Base-by-base conservation (phyloP, 92 coral and sea anemone genomes). In the Meandrina meandrites region DNA sequence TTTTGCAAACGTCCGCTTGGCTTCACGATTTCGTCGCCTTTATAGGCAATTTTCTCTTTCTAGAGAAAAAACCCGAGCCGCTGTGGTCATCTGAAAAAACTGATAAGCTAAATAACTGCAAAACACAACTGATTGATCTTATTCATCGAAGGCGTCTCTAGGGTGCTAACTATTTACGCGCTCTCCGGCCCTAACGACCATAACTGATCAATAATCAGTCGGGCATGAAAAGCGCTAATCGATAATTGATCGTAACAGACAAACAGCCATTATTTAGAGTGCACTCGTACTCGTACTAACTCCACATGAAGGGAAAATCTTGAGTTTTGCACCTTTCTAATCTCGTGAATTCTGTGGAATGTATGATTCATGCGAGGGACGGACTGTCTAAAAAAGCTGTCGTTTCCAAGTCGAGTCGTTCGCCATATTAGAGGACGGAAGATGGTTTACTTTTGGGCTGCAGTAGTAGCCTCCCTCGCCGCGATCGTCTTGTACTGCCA, bases 401-500 rank as follows among this genome's bases (percentile, higher is more conserved):
- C 90, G 54, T 74, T 80, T 47, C 93, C 93, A 28, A 64, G 86
- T 64, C 84, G 93, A 82, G 79, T 91, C 75, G 24, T 93, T 36
- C 89, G 79, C 48, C 91, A 87, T 57, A 15, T 87, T 5, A 91
- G 92, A 77, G 73, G 73, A 48, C 86, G 89, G 81, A 93, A 88
- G 79, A 85, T 83, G 88, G 57, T 69, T 58, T 87, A 91, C 72
- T 81, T 28, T 57, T 90, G 93, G 93, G 82, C 70, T 64, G 79
- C 84, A 18, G 81, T 86, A 30, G 56, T 68, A 50, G 80, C 72
- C 8, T 36, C 42, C n/a, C 31, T 72, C 31, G 79, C 80, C 36
- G 47, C 70, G 4, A 19, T 53, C 30, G 60, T 85, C 8, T 81
- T 88, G 32, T 90, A 92, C 86, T 86, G 89, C 30, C 83, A 81